These are phyloP conservation scores for Pseudomyrmex dendroicus DNA, from an alignment of 1,140 invertebrate genomes.

Conservation along the genomic window DNA sequence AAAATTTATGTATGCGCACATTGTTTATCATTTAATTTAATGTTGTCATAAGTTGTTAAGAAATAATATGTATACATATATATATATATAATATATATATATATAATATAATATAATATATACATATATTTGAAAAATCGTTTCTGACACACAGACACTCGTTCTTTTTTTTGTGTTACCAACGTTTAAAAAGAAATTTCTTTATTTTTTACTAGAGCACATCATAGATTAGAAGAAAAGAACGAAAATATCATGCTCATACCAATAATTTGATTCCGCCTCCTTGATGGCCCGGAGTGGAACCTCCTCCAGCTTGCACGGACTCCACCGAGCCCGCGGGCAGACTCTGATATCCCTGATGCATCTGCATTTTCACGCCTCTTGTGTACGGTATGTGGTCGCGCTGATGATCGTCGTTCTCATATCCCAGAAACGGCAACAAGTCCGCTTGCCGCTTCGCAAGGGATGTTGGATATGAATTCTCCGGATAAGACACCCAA, in stretches of 20 bases:
- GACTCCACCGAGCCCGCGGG: slow-evolving; percentile 81
- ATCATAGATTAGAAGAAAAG: too few species aligned
- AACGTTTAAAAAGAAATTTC: background rate
- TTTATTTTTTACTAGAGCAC: slow-evolving; percentile 12
- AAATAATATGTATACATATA: too few species aligned
- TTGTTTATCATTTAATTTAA: slow-evolving; percentile 24
- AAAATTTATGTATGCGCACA: slow-evolving; percentile 17
- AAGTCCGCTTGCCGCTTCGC: slow-evolving; percentile 71
- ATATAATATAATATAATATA: too few species aligned
- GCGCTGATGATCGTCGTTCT: slow-evolving; percentile 41
- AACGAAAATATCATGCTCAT: slow-evolving; percentile 61
- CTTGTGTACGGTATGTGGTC: slow-evolving; percentile 66
- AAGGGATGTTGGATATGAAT: slow-evolving; percentile 10
- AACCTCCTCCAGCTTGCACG: slow-evolving; percentile 80
- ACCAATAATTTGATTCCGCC: slow-evolving; percentile 82
- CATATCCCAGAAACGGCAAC: slow-evolving; percentile 38
- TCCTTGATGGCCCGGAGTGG: slow-evolving; percentile 77
- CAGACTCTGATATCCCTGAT: slow-evolving; percentile 82
- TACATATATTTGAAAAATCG: background rate
- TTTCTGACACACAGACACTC: background rate
- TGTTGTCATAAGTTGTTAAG: background rate
- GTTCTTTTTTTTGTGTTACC: background rate
- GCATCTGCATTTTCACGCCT: slow-evolving; percentile 81
- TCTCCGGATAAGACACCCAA: slow-evolving; percentile 74
- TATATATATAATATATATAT: too few species aligned